phyloP scores from a whole-genome alignment of 2,888 invertebrate genomes.

The Drosophila bunnanda region DNA sequence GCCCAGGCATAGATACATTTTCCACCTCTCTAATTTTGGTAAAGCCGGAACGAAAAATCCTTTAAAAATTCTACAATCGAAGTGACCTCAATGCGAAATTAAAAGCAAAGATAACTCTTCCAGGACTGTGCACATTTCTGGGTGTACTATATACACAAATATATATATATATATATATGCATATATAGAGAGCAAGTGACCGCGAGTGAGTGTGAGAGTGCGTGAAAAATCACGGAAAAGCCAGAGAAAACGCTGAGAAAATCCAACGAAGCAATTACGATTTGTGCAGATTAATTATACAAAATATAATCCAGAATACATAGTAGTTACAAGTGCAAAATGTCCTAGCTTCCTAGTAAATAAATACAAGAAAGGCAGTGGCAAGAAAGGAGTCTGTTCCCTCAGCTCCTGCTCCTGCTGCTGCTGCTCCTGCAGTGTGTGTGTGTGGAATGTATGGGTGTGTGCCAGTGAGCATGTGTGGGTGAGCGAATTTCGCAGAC shows the following conservation, averaged over 20 bases:
- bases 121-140: slow-evolving; percentile 63
- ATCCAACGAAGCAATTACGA: slow-evolving; percentile 11
- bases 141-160: slow-evolving; percentile 6
- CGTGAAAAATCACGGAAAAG: slow-evolving; percentile 26
- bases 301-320: not conserved
- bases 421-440: slow-evolving; percentile 55
- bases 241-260: slow-evolving; percentile 22
- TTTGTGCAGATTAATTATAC: slow-evolving; percentile 24
- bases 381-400: slow-evolving; percentile 57
- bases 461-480: slow-evolving; percentile 29
- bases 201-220: slow-evolving; percentile 46
- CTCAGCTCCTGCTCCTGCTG: slow-evolving; percentile 5
- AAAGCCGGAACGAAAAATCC: slow-evolving; percentile 30
- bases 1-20: slow-evolving; percentile 76
- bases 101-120: slow-evolving; percentile 54
- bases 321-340: not conserved
- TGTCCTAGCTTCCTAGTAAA: slow-evolving; percentile 43
- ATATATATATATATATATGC: not conserved
- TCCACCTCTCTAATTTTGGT: slow-evolving; percentile 52
- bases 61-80: slow-evolving; percentile 15
- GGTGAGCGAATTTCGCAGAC: slow-evolving; percentile 34
- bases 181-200: slow-evolving; percentile 58
- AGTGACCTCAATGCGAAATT: slow-evolving; percentile 9
- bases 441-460: slow-evolving; percentile 32
- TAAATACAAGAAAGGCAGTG: slow-evolving; percentile 58